Evolutionary conservation across 2,888 invertebrate genomes (phyloP).

Genomic region (Heliothis peltigera): DNA sequence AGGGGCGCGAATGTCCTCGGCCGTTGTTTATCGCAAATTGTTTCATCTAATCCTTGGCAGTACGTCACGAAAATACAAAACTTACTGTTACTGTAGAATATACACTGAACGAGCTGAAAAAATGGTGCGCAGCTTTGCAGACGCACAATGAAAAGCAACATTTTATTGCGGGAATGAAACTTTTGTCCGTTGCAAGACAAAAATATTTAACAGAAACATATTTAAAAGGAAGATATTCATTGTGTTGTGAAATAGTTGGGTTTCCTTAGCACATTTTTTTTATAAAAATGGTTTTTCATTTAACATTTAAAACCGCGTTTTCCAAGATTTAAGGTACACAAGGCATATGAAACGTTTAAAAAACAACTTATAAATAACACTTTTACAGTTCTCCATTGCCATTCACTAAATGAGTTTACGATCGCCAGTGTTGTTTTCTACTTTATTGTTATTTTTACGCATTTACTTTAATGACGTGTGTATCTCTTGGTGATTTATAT

Average conservation of each 20-base stretch:
- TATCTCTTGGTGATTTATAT: constrained; percentile 45
- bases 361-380: not conserved
- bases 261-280: constrained; percentile 5
- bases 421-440: constrained; percentile 24
- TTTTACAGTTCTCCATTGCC: not conserved
- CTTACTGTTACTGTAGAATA: constrained; percentile 18
- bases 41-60: constrained; percentile 44
- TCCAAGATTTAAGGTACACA: not conserved
- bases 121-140: constrained; percentile 31
- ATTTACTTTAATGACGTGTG: constrained; percentile 49
- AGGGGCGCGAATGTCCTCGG: constrained; percentile 33
- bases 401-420: constrained; percentile 26
- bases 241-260: constrained; percentile 25
- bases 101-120: constrained; percentile 20
- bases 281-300: not conserved
- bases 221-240: too few relatives aligned
- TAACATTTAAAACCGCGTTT: too few relatives aligned
- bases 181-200: constrained; percentile 39
- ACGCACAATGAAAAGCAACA: constrained; percentile 49
- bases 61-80: constrained; percentile 44
- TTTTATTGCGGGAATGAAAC: constrained; percentile 50
- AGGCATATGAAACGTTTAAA: not conserved
- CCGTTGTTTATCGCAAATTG: constrained; percentile 57
- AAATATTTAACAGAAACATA: constrained; percentile 38
- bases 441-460: constrained; percentile 45